Conservation (phyloP, 2,797 vertebrate genomes). For the Malacoraja senta region DNA sequence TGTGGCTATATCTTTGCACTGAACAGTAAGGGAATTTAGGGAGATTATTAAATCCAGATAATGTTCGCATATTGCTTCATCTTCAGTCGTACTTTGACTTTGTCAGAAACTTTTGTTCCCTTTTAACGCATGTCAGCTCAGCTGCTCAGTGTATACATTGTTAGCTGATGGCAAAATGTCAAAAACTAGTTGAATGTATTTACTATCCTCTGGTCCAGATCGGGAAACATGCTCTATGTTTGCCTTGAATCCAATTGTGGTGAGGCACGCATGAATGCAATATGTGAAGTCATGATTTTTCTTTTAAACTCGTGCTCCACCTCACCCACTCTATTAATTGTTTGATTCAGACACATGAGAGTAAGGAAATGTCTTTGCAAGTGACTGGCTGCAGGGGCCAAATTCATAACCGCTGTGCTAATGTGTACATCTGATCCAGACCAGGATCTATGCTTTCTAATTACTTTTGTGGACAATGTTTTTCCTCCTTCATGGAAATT, state of each 20-base stretch:
- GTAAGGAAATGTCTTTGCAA: not conserved
- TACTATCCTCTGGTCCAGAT: not conserved
- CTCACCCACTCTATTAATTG: not conserved
- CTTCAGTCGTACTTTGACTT: not conserved
- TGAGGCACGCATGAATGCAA: not conserved
- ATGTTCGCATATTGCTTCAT: not conserved
- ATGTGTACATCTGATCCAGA: not conserved
- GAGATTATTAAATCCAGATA: not conserved
- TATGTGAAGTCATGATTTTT: not conserved
- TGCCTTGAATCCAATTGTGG: not conserved
- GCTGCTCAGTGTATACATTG: not conserved
- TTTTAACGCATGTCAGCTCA: not conserved
- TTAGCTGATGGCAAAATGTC: not conserved
- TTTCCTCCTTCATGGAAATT: not conserved
- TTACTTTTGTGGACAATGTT: not conserved
- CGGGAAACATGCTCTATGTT: not conserved
- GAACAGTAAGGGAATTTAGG: not conserved
- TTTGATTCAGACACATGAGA: not conserved
- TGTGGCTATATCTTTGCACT: not conserved
- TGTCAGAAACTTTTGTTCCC: not conserved
- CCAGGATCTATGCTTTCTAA: not conserved
- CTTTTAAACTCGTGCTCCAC: not conserved
- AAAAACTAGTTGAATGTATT: not conserved
- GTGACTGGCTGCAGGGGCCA: not conserved
- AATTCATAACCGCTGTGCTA: not conserved